Evolutionary conservation across 2,113 vertebrate species (phyloP), one percentile per base, ranked within the genome.

Genomic region (Diglossa brunneiventris): DNA sequence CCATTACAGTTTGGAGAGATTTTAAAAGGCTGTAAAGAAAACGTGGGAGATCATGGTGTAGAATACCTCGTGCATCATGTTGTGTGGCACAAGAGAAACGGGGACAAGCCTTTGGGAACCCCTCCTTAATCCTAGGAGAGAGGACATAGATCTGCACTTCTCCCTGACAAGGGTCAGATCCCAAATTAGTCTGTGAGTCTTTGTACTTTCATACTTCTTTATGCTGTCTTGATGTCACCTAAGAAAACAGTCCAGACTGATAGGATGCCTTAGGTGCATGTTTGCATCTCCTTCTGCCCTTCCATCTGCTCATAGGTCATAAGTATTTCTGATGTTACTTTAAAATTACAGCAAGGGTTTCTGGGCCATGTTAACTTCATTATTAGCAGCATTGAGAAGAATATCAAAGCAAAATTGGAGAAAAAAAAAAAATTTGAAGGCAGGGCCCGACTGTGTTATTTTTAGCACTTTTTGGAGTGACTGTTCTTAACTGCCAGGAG

Each of bases 401-500:
- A 26, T 27, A 83, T 74, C 77, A 85, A 68, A 69, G 55, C 30
- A 89, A 80, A 88, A 63, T 13, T 26, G 35, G 33, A 55, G 39
- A 12, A 19, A 33, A 52, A 56, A 37, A 86, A 84, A 19, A 22
- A 58, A 61, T 58, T 58, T 83, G 58, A 73, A 95, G 35, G 63
- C 87, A 87, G 64, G 50, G 88, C 88, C 70, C 81, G 95, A 82
- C 73, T 95, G 76, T 83, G 92, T 94, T 96, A 94, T 91, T 97
- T 96, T 96, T 86, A 96, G 83, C 93, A 66, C n/a, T 78, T 95
- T 88, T 81, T 92, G 30, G 83, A 89, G 87, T 94, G 83, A 86
- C 63, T 90, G 27, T 82, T 96, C 67, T n/a, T 82, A 90, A 70
- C 67, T 94, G 90, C 90, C 95, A 94, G 92, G 77, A 95, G 79